Evolutionary conservation across 2,888 invertebrate species (phyloP), one percentile per base, ranked within the genome.

Genomic region (Eupithecia insigniata): DNA sequence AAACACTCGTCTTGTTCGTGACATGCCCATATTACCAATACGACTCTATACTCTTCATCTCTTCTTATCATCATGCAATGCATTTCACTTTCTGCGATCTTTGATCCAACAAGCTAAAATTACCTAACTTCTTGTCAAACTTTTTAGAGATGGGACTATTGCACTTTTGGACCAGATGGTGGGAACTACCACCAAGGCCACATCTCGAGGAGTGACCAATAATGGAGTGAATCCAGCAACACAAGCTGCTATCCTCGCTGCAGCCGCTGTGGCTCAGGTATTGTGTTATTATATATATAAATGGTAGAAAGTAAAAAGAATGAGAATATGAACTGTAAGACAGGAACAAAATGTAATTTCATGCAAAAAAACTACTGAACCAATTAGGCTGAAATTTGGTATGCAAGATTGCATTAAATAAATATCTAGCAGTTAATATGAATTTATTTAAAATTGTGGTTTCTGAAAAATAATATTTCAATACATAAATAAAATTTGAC

Each of bases 241-340:
- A 1, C 95, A 95, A 34, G 95, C 95, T 0, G 95, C 95, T 61
- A 95, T 95, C 66, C 89, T 95, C 0, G 95, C 95, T 8, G 95
- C 95, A 7, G 95, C 95, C 1, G 95, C 95, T 46, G 95, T 95
- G 6, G 95, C 95, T 2, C 93, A 94, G 93, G 93, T 92, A 60
- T 34, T 61, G 22, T 39, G 16, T 12, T 34, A 18, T 39, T 22
- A 51, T 55, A 16, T 28, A n/a, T 58, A 7, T 18, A 10, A n/a
- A 1, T n/a, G n/a, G n/a, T n/a, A n/a, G n/a, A 55, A 55, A 26
- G 4, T 3, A 51, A 51, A 18, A 22, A 22, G 2, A 5, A 51
- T 22, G 22, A 51, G 12, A 22, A 22, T 22, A 22, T 2, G 3
- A 22, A 46, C n/a, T n/a, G n/a, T n/a, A 43, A 18, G 43, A 12